A percentile compares a stretch with the other conserved stretches of the same genome.
Evolutionary conservation across 2,888 invertebrate species (phyloP).

Genomic region (Hydrotaea cyrtoneurina): DNA sequence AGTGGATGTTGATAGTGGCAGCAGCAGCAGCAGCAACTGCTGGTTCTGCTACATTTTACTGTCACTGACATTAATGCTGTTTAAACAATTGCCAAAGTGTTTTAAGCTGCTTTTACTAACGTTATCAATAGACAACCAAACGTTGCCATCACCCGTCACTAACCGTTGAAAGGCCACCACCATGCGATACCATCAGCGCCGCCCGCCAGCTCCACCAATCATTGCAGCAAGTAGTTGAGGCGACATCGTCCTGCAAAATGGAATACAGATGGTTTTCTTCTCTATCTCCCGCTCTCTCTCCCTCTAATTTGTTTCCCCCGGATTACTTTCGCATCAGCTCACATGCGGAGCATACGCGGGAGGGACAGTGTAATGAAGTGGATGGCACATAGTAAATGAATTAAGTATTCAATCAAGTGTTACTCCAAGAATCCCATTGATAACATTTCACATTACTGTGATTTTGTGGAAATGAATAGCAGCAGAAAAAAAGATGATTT

Average conservation of each 20-base stretch:
- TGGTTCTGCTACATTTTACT: conserved; percentile 39
- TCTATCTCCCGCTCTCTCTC: neutral
- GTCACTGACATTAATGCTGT: conserved; percentile 57
- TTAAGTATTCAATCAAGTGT: conserved; percentile 56
- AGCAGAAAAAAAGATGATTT: neutral
- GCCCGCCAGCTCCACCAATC: neutral
- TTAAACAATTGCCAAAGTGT: conserved; percentile 60
- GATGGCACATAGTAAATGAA: conserved; percentile 44
- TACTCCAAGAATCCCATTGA: conserved; percentile 44
- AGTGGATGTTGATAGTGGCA: neutral
- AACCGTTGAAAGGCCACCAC: neutral
- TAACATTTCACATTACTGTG: conserved; percentile 43
- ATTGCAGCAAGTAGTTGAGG: neutral
- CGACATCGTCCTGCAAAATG: conserved; percentile 12
- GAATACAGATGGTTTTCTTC: conserved; percentile 21
- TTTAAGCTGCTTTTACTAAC: conserved; percentile 55
- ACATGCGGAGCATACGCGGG: neutral
- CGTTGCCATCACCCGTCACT: neutral
- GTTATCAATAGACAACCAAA: conserved; percentile 50
- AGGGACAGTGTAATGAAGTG: conserved; percentile 36
- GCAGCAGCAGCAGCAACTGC: neutral
- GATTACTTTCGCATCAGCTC: neutral
- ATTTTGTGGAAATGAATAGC: conserved; percentile 11
- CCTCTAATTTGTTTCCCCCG: no score
- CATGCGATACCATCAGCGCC: neutral